These are phyloP conservation scores for Actenoides lindsayi DNA, from an alignment of 2,113 vertebrate species.

Conservation along the genomic window DNA sequence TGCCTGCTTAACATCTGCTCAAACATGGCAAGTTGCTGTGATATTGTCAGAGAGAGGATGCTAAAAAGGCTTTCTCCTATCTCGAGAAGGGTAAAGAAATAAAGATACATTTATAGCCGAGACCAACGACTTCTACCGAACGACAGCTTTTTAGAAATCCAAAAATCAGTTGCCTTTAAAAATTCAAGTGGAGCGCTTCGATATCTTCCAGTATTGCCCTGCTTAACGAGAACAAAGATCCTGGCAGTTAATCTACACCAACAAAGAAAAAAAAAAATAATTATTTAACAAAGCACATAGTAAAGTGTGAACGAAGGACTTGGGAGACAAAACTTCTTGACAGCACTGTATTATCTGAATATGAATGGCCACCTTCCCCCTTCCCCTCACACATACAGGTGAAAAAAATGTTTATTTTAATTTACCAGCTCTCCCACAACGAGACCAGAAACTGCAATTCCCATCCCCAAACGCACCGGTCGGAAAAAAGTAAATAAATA, in stretches of 20 bases:
- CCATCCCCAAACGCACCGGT: neutral
- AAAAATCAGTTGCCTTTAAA: neutral
- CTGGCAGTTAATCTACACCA: neutral
- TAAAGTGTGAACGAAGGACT: neutral
- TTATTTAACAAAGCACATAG: neutral
- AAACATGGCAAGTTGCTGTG: conserved; percentile 60
- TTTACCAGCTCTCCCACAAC: neutral
- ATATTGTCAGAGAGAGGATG: conserved; percentile 42
- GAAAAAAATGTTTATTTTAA: neutral
- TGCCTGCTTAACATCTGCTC: conserved; percentile 97
- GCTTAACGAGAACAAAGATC: neutral
- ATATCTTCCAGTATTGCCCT: neutral
- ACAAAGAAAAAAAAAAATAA: neutral
- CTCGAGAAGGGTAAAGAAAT: conserved; percentile 18
- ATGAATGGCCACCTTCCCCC: too few relatives aligned
- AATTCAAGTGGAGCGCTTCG: neutral
- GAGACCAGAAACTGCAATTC: neutral
- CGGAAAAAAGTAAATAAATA: neutral
- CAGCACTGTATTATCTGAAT: neutral
- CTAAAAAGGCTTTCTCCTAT: conserved; percentile 45
- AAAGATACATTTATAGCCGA: conserved; percentile 12
- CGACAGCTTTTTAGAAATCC: neutral
- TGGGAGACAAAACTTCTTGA: neutral
- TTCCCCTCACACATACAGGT: neutral
- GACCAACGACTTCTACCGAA: neutral